These are phyloP conservation scores for Dynastes maya DNA, from an alignment of 2,888 invertebrate species.

Conservation along the genomic window DNA sequence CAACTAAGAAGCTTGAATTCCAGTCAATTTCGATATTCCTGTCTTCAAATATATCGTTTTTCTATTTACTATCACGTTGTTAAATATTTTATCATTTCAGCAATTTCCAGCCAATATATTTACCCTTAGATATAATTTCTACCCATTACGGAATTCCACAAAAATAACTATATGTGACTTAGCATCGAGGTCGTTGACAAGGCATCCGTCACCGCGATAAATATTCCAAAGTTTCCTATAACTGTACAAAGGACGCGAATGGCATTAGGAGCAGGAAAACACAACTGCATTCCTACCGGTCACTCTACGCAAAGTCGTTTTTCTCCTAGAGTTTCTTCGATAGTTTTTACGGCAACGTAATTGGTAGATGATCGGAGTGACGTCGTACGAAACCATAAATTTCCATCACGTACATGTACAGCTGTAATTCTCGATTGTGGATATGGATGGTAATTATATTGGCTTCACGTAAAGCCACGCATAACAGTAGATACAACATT, in stretches of 20 bases:
- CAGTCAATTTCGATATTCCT: too few relatives aligned
- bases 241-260: slow-evolving; percentile 45
- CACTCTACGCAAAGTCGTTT: slow-evolving; percentile 22
- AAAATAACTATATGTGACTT: neutral
- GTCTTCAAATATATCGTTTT: too few relatives aligned
- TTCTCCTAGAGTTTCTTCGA: slow-evolving; percentile 37
- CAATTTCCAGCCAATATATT: too few relatives aligned
- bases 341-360: slow-evolving; percentile 22
- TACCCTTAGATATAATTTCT: neutral
- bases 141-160: neutral
- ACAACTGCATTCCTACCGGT: slow-evolving; percentile 37
- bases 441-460: too few relatives aligned
- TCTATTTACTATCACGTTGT: too few relatives aligned
- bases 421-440: neutral
- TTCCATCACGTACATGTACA: slow-evolving; percentile 28
- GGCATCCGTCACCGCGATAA: slow-evolving; percentile 30
- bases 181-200: slow-evolving; percentile 41
- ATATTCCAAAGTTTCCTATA: slow-evolving; percentile 43
- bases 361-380: slow-evolving; percentile 26
- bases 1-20: too few relatives aligned
- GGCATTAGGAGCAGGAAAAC: slow-evolving; percentile 44
- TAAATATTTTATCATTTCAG: too few relatives aligned
- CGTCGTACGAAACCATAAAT: slow-evolving; percentile 19
- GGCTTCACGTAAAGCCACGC: too few relatives aligned
- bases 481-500: too few relatives aligned